A percentile compares a stretch with the other conserved stretches of the same genome.
Conservation (phyloP, 2,797 vertebrate species). For the Phalloptychus januarius region DNA sequence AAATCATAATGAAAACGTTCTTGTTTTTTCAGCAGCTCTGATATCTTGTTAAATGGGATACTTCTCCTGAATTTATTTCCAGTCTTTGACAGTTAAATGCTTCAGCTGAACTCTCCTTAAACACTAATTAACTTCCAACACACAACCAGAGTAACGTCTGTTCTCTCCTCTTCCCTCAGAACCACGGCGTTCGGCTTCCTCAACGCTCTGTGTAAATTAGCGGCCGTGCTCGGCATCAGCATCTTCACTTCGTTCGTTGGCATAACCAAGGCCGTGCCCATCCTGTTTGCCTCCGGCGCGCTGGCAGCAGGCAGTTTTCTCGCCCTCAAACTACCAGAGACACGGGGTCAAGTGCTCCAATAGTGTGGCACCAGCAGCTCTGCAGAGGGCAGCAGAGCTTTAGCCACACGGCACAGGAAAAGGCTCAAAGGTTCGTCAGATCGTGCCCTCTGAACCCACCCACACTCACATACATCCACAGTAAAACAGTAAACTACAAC, state of each 20-base stretch:
- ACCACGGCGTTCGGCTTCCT: constrained; percentile 96
- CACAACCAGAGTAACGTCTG: neutral
- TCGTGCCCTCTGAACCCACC: constrained; percentile 53
- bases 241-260: constrained; percentile 98
- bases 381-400: constrained; percentile 49
- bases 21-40: too few relatives aligned
- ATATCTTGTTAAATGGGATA: too few relatives aligned
- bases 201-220: constrained; percentile 94
- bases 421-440: constrained; percentile 53
- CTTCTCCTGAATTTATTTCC: too few relatives aligned
- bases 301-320: constrained; percentile 92
- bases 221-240: constrained; percentile 94
- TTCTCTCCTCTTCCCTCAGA: constrained; percentile 68
- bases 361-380: constrained; percentile 70
- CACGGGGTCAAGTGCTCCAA: constrained; percentile 93
- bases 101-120: neutral
- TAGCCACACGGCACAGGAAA: constrained; percentile 70
- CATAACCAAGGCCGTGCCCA: constrained; percentile 95
- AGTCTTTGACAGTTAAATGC: too few relatives aligned
- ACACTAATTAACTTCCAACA: neutral
- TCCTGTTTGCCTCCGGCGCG: constrained; percentile 91
- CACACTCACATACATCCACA: neutral
- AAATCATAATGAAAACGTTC: too few relatives aligned
- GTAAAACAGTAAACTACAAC: constrained; percentile 13
- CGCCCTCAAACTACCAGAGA: constrained; percentile 94